These are phyloP conservation scores for Drosophila infuscata DNA, from an alignment of 2,888 invertebrate species.

Conservation along the genomic window DNA sequence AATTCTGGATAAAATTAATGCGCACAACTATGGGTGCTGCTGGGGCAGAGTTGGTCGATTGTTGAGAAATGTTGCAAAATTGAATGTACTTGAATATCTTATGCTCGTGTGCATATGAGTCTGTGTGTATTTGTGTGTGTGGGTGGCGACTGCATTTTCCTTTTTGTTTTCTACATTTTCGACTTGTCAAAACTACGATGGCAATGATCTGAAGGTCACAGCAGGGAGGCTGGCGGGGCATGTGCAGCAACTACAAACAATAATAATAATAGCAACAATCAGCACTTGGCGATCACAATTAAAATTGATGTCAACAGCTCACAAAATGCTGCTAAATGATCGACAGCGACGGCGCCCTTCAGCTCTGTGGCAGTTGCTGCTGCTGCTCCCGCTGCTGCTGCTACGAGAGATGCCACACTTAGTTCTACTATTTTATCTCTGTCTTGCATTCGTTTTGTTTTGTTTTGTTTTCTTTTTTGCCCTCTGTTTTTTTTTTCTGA, in stretches of 20 bases:
- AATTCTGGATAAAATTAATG: constrained; percentile 79
- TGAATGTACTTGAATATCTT: constrained; percentile 50
- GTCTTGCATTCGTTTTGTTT: constrained; percentile 30
- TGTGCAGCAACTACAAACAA: constrained; percentile 23
- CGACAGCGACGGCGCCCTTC: constrained; percentile 43
- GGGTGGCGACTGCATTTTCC: constrained; percentile 30
- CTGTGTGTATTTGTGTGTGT: constrained; percentile 26
- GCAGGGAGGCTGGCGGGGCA: constrained; percentile 1
- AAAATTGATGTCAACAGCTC: constrained; percentile 77
- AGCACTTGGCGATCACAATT: constrained; percentile 71
- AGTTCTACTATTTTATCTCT: constrained; percentile 31
- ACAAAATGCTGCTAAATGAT: constrained; percentile 60
- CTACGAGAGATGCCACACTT: constrained; percentile 6
- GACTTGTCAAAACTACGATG: constrained; percentile 54
- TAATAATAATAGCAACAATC: constrained; percentile 44
- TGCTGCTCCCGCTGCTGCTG: neutral
- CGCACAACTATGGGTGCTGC: constrained; percentile 12
- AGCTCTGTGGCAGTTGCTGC: neutral
- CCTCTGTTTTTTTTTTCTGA: constrained; percentile 11
- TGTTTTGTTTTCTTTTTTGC: constrained; percentile 10
- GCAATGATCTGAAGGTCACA: constrained; percentile 57
- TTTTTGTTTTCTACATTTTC: constrained; percentile 37
- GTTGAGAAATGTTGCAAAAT: constrained; percentile 18
- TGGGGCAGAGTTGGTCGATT: neutral
- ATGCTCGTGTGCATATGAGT: constrained; percentile 31